Percentiles rank a stretch among this genome's conserved stretches.
Evolutionary conservation across 2,113 vertebrate species (phyloP).

Genomic region (Mola mola): DNA sequence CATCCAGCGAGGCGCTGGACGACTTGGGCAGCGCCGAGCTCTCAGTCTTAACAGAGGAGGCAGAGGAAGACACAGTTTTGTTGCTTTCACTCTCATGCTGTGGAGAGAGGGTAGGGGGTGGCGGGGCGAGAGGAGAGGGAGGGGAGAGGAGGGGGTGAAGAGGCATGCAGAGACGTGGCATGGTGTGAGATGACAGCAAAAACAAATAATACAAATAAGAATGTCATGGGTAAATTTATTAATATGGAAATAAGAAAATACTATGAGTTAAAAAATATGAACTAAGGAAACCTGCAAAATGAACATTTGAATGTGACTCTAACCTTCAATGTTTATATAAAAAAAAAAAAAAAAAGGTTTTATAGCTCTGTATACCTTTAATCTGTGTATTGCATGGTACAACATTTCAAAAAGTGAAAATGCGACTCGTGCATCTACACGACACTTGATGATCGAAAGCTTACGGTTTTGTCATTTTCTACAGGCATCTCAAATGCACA

Average conservation of each 20-base stretch:
- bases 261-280: not conserved
- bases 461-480: constrained; percentile 93
- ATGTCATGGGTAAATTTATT: constrained; percentile 20
- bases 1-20: constrained; percentile 88
- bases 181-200: constrained; percentile 37
- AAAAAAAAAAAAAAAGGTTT: not conserved
- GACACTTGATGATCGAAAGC: not conserved
- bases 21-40: constrained; percentile 85
- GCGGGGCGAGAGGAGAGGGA: constrained; percentile 7
- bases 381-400: not conserved
- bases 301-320: constrained; percentile 1
- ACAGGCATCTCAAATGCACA: constrained; percentile 95
- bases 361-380: not conserved
- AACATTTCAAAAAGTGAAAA: not conserved
- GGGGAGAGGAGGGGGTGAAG: not conserved
- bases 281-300: not conserved
- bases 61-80: constrained; percentile 87
- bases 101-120: constrained; percentile 47
- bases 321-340: not conserved
- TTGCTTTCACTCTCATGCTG: constrained; percentile 93
- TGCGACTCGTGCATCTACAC: not conserved
- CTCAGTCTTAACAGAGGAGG: constrained; percentile 89
- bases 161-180: constrained; percentile 33
- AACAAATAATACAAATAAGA: constrained; percentile 35
- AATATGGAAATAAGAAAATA: not conserved